A percentile compares a stretch with the other conserved stretches of the same genome.
These are phyloP conservation scores for Paelopatides confundens DNA, from an alignment of 53 echinoderm and acorn worm species.

Conservation along the genomic window DNA sequence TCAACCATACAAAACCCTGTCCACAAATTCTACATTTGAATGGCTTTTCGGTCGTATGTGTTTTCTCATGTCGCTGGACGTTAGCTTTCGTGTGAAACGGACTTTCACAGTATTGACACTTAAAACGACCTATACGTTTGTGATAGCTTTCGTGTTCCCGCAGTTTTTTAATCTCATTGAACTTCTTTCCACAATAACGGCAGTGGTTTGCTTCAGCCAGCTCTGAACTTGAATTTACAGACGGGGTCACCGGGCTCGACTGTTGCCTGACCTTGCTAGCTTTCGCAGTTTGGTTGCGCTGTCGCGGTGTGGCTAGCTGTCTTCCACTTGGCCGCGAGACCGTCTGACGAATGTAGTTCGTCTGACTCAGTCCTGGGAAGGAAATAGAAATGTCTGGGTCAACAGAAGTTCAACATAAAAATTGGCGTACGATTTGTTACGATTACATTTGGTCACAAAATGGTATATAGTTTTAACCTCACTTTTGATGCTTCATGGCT, in stretches of 20 bases:
- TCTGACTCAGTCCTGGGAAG: neutral
- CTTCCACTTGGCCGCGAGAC: neutral
- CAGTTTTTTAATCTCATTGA: neutral
- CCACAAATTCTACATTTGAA: constrained; percentile 2
- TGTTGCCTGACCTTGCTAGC: neutral
- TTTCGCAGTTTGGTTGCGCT: neutral
- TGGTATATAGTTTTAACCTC: too few relatives aligned
- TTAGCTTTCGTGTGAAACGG: neutral
- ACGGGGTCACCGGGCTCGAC: neutral
- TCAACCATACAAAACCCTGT: neutral
- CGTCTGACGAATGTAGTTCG: neutral
- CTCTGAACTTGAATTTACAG: neutral
- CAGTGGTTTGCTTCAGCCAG: neutral
- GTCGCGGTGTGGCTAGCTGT: neutral
- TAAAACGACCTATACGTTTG: neutral
- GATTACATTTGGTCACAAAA: too few relatives aligned
- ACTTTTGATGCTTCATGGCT: too few relatives aligned
- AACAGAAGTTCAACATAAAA: neutral
- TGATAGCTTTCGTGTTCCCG: neutral
- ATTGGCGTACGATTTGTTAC: too few relatives aligned
- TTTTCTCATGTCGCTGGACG: neutral
- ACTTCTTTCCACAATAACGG: neutral
- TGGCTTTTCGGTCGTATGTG: constrained; percentile 12
- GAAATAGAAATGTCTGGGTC: constrained; percentile 2
- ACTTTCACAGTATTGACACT: neutral